Evolutionary conservation across 2,888 invertebrate genomes (phyloP).

Genomic region (Eupithecia insigniata): DNA sequence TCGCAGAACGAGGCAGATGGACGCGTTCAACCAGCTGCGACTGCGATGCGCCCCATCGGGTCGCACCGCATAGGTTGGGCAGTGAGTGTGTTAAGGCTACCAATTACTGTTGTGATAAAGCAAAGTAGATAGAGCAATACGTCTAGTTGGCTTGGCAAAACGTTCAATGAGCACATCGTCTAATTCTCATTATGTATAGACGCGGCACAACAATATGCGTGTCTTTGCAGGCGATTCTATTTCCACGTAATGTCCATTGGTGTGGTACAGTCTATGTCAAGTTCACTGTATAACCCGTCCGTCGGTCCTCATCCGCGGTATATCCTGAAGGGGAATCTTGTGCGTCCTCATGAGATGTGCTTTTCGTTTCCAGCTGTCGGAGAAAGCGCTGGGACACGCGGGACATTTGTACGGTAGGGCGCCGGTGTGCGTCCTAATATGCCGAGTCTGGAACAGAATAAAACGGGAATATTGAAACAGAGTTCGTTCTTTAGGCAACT

Average conservation of each 20-base stretch:
- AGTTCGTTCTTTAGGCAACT: not conserved
- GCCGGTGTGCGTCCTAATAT: slow-evolving; percentile 75
- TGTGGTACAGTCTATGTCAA: not conserved
- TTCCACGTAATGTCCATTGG: not conserved
- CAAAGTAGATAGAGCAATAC: no score
- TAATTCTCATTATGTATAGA: not conserved
- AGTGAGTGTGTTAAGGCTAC: no score
- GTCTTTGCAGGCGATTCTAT: not conserved
- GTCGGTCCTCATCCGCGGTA: slow-evolving; percentile 66
- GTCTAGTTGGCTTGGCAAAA: no score
- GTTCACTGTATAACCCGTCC: slow-evolving; percentile 44
- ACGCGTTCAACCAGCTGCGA: no score
- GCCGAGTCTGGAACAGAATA: slow-evolving; percentile 59
- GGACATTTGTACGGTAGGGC: slow-evolving; percentile 74
- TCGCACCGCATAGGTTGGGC: no score
- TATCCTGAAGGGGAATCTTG: slow-evolving; percentile 62
- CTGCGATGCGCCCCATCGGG: no score
- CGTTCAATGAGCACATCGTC: not conserved
- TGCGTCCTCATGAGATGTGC: slow-evolving; percentile 76
- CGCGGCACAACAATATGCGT: not conserved
- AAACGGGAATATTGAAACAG: not conserved
- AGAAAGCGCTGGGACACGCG: slow-evolving; percentile 68
- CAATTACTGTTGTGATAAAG: no score
- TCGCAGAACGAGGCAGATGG: no score
- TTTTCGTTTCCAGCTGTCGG: slow-evolving; percentile 80